phyloP scores from a whole-genome alignment of 2,888 invertebrate species.

The Drosophila kuntzei region DNA sequence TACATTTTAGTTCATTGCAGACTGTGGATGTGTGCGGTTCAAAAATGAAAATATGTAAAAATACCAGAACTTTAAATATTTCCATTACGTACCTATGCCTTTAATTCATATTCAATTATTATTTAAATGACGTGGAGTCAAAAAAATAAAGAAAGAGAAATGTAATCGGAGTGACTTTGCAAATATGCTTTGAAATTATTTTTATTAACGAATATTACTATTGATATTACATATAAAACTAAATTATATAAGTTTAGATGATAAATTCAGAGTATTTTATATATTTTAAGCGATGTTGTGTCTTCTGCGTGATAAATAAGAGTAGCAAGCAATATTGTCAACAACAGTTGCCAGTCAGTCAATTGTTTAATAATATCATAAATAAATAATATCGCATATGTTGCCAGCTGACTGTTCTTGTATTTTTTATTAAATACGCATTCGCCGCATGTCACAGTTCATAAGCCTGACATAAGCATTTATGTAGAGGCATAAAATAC shows the following conservation, averaged over 20 bases:
- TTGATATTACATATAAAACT: too few species aligned
- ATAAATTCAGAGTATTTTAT: too few species aligned
- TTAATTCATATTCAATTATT: too few species aligned
- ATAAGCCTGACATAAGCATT: slow-evolving; percentile 4
- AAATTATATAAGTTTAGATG: too few species aligned
- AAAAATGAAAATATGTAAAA: not conserved
- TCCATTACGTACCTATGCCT: too few species aligned
- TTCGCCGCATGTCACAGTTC: slow-evolving; percentile 11
- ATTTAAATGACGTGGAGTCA: too few species aligned
- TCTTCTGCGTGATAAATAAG: not conserved
- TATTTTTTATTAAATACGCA: slow-evolving; percentile 13
- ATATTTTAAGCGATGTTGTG: not conserved
- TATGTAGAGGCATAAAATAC: slow-evolving; percentile 1
- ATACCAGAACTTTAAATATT: too few species aligned
- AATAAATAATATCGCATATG: slow-evolving; percentile 24
- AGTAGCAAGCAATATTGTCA: not conserved
- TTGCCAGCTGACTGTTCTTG: slow-evolving; percentile 5
- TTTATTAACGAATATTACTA: too few species aligned
- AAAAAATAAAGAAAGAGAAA: too few species aligned
- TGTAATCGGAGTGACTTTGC: too few species aligned
- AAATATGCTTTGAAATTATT: too few species aligned
- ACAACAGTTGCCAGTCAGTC: slow-evolving; percentile 1
- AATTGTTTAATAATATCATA: slow-evolving; percentile 11
- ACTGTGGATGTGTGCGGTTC: slow-evolving; percentile 5
- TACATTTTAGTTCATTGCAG: slow-evolving; percentile 20